phyloP scores from a whole-genome alignment of 2,888 invertebrate genomes.

The Phengaris arion region DNA sequence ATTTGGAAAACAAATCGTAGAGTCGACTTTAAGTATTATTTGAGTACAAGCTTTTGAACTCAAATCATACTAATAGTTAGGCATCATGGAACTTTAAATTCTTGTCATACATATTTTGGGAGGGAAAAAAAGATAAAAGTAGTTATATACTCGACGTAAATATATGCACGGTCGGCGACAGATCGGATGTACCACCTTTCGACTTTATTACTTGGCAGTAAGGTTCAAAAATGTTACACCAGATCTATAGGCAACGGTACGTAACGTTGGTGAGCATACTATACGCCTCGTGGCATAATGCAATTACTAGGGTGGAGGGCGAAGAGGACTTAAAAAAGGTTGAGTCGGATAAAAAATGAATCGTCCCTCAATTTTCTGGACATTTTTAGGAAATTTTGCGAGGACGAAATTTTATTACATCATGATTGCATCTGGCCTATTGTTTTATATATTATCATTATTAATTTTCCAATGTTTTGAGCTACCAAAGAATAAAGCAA shows the following conservation, averaged over 20 bases:
- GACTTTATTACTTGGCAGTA: not conserved
- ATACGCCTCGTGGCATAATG: conserved; percentile 26
- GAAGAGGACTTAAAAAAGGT: conserved; percentile 27
- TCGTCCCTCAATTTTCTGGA: conserved; percentile 24
- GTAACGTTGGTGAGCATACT: conserved; percentile 16
- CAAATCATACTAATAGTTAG: not conserved
- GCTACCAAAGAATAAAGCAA: too few relatives aligned
- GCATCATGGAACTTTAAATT: not conserved
- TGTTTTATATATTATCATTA: conserved; percentile 8
- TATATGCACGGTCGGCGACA: not conserved
- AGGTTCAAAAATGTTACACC: not conserved
- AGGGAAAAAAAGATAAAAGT: conserved; percentile 5
- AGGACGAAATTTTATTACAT: conserved; percentile 4
- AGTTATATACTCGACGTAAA: not conserved
- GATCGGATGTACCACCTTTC: not conserved
- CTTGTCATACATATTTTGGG: not conserved
- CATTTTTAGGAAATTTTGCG: conserved; percentile 15
- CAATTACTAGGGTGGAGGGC: conserved; percentile 24
- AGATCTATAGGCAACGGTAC: not conserved
- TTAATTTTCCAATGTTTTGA: not conserved
- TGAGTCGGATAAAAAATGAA: conserved; percentile 26
- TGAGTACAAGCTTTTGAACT: too few relatives aligned
- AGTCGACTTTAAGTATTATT: too few relatives aligned
- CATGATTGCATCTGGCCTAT: conserved; percentile 5
- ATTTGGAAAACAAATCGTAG: too few relatives aligned